A percentile compares a stretch with the other conserved stretches of the same genome.
Evolutionary conservation across 2,797 vertebrate genomes (phyloP).

Genomic region (Sardinella longiceps): DNA sequence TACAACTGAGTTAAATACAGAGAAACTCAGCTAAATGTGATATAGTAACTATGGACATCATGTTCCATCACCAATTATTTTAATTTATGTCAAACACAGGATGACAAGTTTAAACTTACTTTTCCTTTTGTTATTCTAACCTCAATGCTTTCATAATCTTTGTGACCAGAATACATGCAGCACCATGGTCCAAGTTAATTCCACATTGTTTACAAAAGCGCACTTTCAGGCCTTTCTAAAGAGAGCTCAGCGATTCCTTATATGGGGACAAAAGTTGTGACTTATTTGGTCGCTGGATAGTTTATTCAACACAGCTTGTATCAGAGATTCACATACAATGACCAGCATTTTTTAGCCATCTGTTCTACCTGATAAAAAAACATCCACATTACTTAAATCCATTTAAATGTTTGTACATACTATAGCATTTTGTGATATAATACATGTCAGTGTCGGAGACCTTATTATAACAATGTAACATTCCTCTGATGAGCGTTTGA

Average conservation of each 20-base stretch:
- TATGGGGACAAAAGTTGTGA: slow-evolving; percentile 66
- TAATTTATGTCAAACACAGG: background rate
- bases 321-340: background rate
- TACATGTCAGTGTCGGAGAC: background rate
- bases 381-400: background rate
- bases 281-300: background rate
- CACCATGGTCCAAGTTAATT: slow-evolving; percentile 55
- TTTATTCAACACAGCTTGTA: slow-evolving; percentile 3
- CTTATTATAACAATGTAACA: background rate
- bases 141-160: background rate
- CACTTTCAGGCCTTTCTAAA: slow-evolving; percentile 57
- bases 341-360: background rate
- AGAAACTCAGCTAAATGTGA: background rate
- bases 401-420: background rate
- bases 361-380: background rate
- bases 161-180: slow-evolving; percentile 41
- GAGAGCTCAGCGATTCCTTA: slow-evolving; percentile 69
- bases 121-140: background rate
- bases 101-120: background rate
- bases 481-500: background rate
- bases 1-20: background rate
- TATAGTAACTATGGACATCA: no score
- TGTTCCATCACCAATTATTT: no score
- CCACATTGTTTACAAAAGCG: slow-evolving; percentile 75
- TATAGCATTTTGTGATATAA: background rate